Conservation (phyloP, 1,140 invertebrate genomes). For the Sycophaga agraensis region DNA sequence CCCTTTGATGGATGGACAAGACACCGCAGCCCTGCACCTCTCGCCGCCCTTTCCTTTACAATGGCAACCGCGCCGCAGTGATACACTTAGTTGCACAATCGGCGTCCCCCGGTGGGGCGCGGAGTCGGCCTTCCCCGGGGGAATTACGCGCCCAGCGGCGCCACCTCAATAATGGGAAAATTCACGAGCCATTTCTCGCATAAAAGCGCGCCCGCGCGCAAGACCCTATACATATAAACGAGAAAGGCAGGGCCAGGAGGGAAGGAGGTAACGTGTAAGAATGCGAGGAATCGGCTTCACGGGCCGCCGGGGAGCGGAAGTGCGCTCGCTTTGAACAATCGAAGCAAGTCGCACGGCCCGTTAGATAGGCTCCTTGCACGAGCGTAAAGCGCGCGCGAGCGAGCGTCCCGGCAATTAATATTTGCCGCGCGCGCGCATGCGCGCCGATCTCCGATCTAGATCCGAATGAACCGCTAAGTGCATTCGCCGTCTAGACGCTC, state of each 20-base stretch:
- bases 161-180: constrained; percentile 23
- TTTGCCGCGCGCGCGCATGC: constrained; percentile 16
- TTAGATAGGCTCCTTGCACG: constrained; percentile 22
- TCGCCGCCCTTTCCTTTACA: no score
- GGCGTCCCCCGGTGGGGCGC: no score
- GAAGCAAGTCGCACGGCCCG: constrained; percentile 30
- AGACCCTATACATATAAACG: not conserved
- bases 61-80: no score
- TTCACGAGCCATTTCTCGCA: constrained; percentile 13
- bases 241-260: no score
- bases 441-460: constrained; percentile 46
- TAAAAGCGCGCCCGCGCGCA: not conserved
- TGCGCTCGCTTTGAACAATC: constrained; percentile 29
- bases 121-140: not conserved
- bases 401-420: constrained; percentile 42
- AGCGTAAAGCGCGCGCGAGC: constrained; percentile 24
- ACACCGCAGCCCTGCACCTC: no score
- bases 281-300: constrained; percentile 17
- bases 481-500: no score
- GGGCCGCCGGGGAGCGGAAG: constrained; percentile 17
- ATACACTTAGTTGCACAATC: no score
- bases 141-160: not conserved
- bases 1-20: no score
- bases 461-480: constrained; percentile 47
- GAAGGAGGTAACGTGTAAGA: not conserved